Evolutionary conservation across 2,888 invertebrate species (phyloP), one percentile per base, ranked within the genome.

Genomic region (Athalia rosae): DNA sequence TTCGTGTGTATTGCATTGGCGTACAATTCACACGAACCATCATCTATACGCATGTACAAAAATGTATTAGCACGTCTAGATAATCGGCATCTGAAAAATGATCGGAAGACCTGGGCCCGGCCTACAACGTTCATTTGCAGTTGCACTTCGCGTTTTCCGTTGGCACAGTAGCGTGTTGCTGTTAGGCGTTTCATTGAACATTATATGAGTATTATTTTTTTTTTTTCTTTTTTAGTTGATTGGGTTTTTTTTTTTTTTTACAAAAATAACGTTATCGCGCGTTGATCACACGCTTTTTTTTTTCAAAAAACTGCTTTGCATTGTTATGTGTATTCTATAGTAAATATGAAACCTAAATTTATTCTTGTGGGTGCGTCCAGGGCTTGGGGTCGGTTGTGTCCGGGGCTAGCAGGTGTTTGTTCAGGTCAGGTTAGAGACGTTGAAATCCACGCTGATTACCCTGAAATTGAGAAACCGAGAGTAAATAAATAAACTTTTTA

Each of bases 361-460:
- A 74, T 84, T 84, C 81, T 83, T 81, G 84, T 83, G 79, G 79
- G 83, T 80, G 83, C 82, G 84, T 86, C 81, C 84, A 80, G 82
- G 81, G 83, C 82, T 85, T 84, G 82, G 82, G 84, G 83, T 83
- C 84, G 84, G 84, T 85, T 84, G 81, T 84, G 81, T 87, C 86
- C 86, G 84, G 86, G 84, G 86, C 85, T 86, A 83, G 47, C 48
- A 45, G 86, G 85, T 85, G 41, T 74, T 86, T 84, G 83, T 81
- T 85, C 81, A 78, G 79, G 80, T 85, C 84, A 85, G 84, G 83
- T 86, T 81, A 83, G 84, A 82, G 83, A 85, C 83, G 81, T 80
- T 80, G 83, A 82, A 76, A 53, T n/a, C 62, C 78, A 78, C 78
- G 78, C 79, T 81, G 81, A 81, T 87, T 86, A 87, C 85, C 87